phyloP scores from a whole-genome alignment of 1,140 invertebrate genomes.

The Brachionus rubens region DNA sequence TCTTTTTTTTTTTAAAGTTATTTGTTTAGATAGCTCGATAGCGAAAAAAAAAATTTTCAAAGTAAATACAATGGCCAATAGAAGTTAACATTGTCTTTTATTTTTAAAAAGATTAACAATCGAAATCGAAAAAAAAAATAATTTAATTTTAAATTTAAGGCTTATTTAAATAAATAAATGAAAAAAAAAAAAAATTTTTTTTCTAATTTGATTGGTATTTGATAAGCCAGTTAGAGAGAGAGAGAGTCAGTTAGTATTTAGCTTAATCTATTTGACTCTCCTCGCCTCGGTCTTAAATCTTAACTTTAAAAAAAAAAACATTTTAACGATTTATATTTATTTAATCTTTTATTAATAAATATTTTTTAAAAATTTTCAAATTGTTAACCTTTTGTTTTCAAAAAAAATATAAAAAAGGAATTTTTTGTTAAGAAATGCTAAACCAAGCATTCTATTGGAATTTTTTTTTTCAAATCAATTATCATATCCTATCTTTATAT shows the following conservation, averaged over 20 bases:
- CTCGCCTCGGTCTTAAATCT: not conserved
- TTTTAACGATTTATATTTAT: conserved; percentile 27
- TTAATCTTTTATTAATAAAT: conserved; percentile 33
- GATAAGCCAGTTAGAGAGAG: conserved; percentile 42
- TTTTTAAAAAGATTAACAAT: conserved; percentile 43
- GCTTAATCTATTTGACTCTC: conserved; percentile 16
- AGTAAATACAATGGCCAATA: conserved; percentile 22
- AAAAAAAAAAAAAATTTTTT: too few relatives aligned
- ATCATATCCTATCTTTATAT: conserved; percentile 20
- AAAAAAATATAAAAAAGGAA: conserved; percentile 3
- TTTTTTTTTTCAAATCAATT: conserved; percentile 16
- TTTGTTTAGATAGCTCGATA: conserved; percentile 30
- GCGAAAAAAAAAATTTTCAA: conserved; percentile 7
- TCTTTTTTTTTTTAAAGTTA: conserved; percentile 25
- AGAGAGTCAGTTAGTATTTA: conserved; percentile 27
- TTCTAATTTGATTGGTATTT: conserved; percentile 42
- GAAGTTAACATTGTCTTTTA: too few relatives aligned
- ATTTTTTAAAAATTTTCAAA: conserved; percentile 38
- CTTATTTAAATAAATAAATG: conserved; percentile 37
- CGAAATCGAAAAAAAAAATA: conserved; percentile 35
- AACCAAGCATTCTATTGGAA: conserved; percentile 18
- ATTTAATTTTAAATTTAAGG: conserved; percentile 39
- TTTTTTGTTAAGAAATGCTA: not conserved
- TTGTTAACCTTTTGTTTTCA: conserved; percentile 15
- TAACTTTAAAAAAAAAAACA: not conserved